phyloP scores from a whole-genome alignment of 1,140 invertebrate genomes.

The Medauroidea extradentata region DNA sequence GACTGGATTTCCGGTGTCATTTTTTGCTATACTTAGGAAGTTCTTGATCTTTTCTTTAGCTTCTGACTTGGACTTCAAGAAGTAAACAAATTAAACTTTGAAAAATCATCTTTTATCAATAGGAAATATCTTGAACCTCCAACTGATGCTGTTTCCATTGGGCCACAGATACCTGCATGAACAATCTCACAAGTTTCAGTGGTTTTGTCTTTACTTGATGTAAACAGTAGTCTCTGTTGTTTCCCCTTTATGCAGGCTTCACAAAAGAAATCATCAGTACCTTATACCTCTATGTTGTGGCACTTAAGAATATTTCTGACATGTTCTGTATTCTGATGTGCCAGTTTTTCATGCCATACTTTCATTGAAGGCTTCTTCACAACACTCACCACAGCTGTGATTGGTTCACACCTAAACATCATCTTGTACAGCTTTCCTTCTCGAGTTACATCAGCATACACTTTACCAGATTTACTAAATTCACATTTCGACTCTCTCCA shows the following conservation, averaged over 20 bases:
- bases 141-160: slow-evolving; percentile 38
- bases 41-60: slow-evolving; percentile 31
- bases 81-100: slow-evolving; percentile 37
- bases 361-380: too few species aligned
- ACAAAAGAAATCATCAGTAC: slow-evolving; percentile 25
- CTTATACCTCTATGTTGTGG: slow-evolving; percentile 28
- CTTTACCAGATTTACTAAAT: too few species aligned
- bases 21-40: slow-evolving; percentile 37
- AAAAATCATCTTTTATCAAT: slow-evolving; percentile 42
- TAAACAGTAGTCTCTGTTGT: slow-evolving; percentile 33
- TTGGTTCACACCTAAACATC: too few species aligned
- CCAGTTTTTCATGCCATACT: too few species aligned
- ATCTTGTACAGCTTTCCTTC: too few species aligned
- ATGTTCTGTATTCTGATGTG: slow-evolving; percentile 39
- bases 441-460: too few species aligned
- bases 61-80: slow-evolving; percentile 41
- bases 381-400: too few species aligned
- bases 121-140: slow-evolving; percentile 37
- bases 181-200: slow-evolving; percentile 37
- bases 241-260: slow-evolving; percentile 42
- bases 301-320: slow-evolving; percentile 33
- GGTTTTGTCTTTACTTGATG: slow-evolving; percentile 22
- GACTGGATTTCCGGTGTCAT: slow-evolving; percentile 32
- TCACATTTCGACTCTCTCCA: too few species aligned
- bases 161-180: slow-evolving; percentile 44